phyloP scores from a whole-genome alignment of 1,140 invertebrate genomes.

The Plectrocnemia conspersa region DNA sequence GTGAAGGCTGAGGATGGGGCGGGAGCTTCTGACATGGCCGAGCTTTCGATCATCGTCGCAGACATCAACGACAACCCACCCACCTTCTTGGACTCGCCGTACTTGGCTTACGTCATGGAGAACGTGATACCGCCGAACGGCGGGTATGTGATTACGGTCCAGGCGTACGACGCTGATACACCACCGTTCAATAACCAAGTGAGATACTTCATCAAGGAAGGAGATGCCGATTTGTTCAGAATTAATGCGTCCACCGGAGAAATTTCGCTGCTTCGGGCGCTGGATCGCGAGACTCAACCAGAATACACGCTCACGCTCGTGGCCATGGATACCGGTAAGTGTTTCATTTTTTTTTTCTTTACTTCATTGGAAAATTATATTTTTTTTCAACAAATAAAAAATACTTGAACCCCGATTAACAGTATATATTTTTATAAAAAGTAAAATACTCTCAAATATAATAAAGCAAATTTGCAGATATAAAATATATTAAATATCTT shows the following conservation, averaged over 20 bases:
- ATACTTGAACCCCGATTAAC: too few species aligned
- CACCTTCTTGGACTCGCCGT: constrained; percentile 85
- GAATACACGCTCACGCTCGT: constrained; percentile 81
- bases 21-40: constrained; percentile 66
- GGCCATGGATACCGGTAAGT: constrained; percentile 89
- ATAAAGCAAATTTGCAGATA: too few species aligned
- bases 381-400: too few species aligned
- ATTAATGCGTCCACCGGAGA: constrained; percentile 87
- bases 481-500: too few species aligned
- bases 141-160: constrained; percentile 74
- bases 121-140: constrained; percentile 73
- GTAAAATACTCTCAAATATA: too few species aligned
- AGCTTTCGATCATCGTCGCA: constrained; percentile 66
- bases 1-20: constrained; percentile 87
- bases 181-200: constrained; percentile 84
- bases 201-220: constrained; percentile 88
- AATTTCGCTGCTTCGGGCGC: constrained; percentile 71
- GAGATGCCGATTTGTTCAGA: constrained; percentile 79
- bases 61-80: constrained; percentile 96
- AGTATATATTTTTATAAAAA: too few species aligned
- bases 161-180: constrained; percentile 86
- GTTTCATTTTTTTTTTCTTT: constrained; percentile 14
- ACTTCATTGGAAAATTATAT: too few species aligned
- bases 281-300: constrained; percentile 78
- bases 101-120: constrained; percentile 89